These are phyloP conservation scores for Enteromius radiatus DNA, from an alignment of 2,797 vertebrate species.

Conservation along the genomic window DNA sequence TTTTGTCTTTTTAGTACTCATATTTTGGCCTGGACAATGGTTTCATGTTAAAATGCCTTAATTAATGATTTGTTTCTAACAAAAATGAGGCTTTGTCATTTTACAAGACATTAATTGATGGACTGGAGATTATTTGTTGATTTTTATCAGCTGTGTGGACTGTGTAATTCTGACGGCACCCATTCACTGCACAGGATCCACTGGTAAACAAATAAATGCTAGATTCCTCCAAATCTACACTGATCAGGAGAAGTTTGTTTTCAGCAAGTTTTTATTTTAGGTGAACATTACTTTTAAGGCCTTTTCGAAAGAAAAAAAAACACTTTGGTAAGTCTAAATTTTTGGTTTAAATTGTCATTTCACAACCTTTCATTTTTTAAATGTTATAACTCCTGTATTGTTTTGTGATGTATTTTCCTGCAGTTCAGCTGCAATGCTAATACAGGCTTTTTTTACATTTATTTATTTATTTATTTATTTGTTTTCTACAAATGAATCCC, in stretches of 20 bases:
- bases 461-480: too few relatives aligned
- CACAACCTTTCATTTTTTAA: background rate
- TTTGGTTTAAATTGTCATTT: background rate
- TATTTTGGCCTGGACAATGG: too few relatives aligned
- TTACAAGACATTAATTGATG: background rate
- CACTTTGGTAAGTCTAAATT: background rate
- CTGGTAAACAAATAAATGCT: background rate
- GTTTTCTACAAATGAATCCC: slow-evolving; percentile 1
- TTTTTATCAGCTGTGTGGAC: background rate
- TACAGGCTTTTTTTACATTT: background rate
- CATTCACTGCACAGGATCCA: background rate
- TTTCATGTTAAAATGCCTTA: background rate
- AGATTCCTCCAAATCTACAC: background rate
- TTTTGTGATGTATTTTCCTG: background rate
- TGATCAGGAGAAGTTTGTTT: background rate
- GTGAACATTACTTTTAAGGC: background rate
- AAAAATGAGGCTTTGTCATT: background rate
- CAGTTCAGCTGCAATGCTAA: background rate
- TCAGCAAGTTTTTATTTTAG: background rate
- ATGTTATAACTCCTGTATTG: background rate
- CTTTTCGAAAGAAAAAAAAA: background rate
- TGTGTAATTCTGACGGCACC: background rate
- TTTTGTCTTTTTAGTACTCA: too few relatives aligned
- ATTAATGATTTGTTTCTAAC: background rate
- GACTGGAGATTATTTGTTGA: background rate